Base-by-base conservation (phyloP, 2,797 vertebrate species). In the Hafferia zeledoni region DNA sequence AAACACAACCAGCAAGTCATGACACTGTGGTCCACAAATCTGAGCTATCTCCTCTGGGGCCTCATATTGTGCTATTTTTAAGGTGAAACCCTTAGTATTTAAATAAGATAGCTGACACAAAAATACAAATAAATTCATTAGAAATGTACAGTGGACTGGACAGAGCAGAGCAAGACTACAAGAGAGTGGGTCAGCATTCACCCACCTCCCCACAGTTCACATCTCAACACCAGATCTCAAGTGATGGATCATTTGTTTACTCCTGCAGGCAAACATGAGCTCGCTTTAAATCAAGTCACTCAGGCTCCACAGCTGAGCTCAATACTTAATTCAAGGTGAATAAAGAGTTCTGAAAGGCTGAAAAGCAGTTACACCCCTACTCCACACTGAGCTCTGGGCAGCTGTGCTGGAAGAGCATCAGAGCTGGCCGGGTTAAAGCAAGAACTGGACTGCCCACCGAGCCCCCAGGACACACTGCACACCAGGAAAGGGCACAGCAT, bases 101-200 rank as follows among this genome's bases (percentile, higher is more conserved):
- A 87, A 91, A 59, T 93, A 71, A 91, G 81, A 70, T 53, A 90
- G 79, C 37, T 78, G 83, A 96, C 87, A 96, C 70, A 81, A 89
- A 95, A 86, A 86, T 87, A 95, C 86, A 94, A 86, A 90, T 86
- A 96, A 78, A 83, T 93, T 86, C 31, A 77, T 94, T 95, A 84
- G 86, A 90, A 79, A 89, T 37, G 55, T 88, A 82, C 85, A 86
- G 56, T 63, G 70, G 91, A 92, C 89, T 88, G 84, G 94, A 91
- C 91, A 86, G 91, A 39, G 89, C 80, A 94, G 94, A 94, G 94
- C 25, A 0, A 91, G 91, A 94, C 89, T 75, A 89, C 1, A 5
- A 82, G 57, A 76, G 84, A 87, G 86, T 4, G 86, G 90, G 84
- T 71, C 56, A 93, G 33, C 92, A 57, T 80, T 85, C 64, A 87